Evolutionary conservation across 2,888 invertebrate species (phyloP).

Genomic region (Drosophila meridionalis): DNA sequence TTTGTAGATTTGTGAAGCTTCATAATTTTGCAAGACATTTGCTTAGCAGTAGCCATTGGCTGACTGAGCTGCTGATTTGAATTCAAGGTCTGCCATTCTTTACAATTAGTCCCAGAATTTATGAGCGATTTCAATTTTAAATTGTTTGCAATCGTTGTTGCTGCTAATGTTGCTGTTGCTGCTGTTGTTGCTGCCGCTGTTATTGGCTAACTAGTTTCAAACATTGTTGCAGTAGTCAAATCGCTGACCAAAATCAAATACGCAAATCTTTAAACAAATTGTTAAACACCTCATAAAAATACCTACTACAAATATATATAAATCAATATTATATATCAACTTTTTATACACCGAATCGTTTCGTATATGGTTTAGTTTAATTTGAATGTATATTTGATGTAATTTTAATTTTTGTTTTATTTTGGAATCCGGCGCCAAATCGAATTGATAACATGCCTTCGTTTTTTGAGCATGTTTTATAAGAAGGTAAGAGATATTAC

Average conservation of each 20-base stretch:
- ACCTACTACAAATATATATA: not conserved
- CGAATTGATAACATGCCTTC: too few relatives aligned
- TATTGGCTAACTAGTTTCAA: constrained; percentile 63
- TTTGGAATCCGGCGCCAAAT: too few relatives aligned
- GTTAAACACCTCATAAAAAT: not conserved
- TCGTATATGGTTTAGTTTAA: too few relatives aligned
- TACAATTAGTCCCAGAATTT: constrained; percentile 77
- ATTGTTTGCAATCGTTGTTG: constrained; percentile 43
- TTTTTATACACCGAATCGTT: not conserved
- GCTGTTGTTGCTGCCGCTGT: constrained; percentile 22
- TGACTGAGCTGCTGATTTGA: constrained; percentile 61
- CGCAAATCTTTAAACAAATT: constrained; percentile 18
- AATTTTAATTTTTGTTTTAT: too few relatives aligned
- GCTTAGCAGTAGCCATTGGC: constrained; percentile 59
- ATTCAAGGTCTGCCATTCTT: constrained; percentile 76
- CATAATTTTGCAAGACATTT: constrained; percentile 72
- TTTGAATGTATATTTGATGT: too few relatives aligned
- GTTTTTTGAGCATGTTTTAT: too few relatives aligned
- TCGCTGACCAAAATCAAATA: constrained; percentile 19
- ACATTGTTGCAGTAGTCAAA: constrained; percentile 17
- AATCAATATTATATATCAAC: not conserved
- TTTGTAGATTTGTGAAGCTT: constrained; percentile 68
- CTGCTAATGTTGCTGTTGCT: constrained; percentile 20
- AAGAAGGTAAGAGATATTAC: too few relatives aligned
- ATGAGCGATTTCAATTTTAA: constrained; percentile 77